Evolutionary conservation across 2,113 vertebrate species (phyloP), one percentile per base, ranked within the genome.

Genomic region (Neotragus pygmaeus): DNA sequence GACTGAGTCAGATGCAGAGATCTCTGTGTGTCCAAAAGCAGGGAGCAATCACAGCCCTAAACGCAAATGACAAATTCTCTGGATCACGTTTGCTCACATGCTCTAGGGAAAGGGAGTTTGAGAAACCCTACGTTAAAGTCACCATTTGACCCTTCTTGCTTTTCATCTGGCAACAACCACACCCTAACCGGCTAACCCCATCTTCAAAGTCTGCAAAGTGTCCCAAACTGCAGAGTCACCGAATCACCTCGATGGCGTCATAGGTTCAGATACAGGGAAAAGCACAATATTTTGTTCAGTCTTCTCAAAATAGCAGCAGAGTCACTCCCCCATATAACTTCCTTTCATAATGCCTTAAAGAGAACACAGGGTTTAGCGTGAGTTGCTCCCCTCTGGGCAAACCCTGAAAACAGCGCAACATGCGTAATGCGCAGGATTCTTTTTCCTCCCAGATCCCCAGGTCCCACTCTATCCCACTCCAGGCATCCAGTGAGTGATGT

Each of bases 291-390:
- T 93, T 89, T 87, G 55, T 83, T 96, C 83, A 73, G 33, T 70
- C 55, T 82, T 88, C 88, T 96, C 66, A 90, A 94, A 92, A 96
- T 57, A 92, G 55, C 25, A 51, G 53, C 82, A 64, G 45, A 43
- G 70, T 43, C 49, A 57, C n/a, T 62, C 30, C 33, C 49, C 85
- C 45, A 64, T 58, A 88, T 58, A 84, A 90, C 33, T 93, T 80
- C 57, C 57, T 90, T 92, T 92, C 86, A 81, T 94, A 86, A 92
- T 80, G 25, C n/a, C 75, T 95, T 86, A 80, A 93, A 95, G 87
- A 96, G 75, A 85, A 25, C 80, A 45, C 25, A 82, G 49, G 15
- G 64, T 81, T 87, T 81, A 91, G n/a, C 36, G 19, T 91, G 53
- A 87, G 86, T 57, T 95, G 28, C 73, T 80, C 30, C 28, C 17